Conservation (phyloP, 1,140 invertebrate genomes). For the Nephila pilipes region DNA sequence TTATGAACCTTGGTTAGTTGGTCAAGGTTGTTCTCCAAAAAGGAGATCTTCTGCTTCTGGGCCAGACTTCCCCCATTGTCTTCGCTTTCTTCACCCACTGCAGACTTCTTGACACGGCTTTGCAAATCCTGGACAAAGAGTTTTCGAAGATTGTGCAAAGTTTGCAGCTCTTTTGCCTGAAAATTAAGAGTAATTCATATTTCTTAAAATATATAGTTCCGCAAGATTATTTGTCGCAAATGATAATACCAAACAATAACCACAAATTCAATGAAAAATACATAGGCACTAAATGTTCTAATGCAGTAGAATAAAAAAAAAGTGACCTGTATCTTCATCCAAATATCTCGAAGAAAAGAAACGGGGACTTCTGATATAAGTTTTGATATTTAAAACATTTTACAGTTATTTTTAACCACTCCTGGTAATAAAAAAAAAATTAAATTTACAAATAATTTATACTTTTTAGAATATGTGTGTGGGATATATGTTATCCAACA, state of each 20-base stretch:
- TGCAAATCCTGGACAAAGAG: conserved; percentile 99
- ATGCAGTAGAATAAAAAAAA: neutral
- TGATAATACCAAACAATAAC: neutral
- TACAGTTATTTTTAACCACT: no score
- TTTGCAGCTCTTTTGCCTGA: conserved; percentile 96
- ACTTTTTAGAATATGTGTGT: no score
- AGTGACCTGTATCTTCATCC: no score
- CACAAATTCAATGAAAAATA: neutral
- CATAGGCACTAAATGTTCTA: no score
- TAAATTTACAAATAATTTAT: no score
- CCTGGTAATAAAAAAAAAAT: no score
- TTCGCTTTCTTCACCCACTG: conserved; percentile 89
- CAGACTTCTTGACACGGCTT: conserved; percentile 84
- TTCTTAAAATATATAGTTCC: neutral
- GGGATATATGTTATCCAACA: neutral
- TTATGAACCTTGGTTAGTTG: conserved; percentile 96
- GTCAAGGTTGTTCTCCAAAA: conserved; percentile 99
- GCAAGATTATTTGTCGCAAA: neutral
- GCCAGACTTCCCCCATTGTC: conserved; percentile 95
- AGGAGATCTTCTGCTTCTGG: conserved; percentile 99
- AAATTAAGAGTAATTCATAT: neutral
- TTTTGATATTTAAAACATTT: no score
- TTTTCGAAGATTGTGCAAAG: conserved; percentile 97
- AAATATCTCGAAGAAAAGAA: no score
- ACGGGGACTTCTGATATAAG: no score